Percentiles rank a stretch among this genome's conserved stretches.
Evolutionary conservation across 1,140 invertebrate genomes (phyloP).

Genomic region (Bombus consobrinus): DNA sequence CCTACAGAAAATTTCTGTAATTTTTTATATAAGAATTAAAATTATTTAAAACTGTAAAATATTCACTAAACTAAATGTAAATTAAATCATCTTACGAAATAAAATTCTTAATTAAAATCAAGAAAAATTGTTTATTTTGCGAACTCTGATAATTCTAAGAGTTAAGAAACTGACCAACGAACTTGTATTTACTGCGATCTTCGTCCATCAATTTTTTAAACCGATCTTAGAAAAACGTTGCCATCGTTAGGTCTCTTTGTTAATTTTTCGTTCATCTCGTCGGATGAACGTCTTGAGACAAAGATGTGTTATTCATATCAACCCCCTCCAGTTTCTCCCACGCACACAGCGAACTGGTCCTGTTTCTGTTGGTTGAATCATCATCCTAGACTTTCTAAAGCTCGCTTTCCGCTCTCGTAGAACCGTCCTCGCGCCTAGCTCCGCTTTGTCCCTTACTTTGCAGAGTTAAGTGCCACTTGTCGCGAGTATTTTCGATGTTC

Average conservation of each 20-base stretch:
- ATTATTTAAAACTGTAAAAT: no score
- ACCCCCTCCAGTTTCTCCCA: conserved; percentile 24
- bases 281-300: background rate
- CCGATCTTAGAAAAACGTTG: background rate
- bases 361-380: conserved; percentile 15
- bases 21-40: no score
- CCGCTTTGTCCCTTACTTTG: conserved; percentile 20
- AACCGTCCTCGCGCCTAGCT: background rate
- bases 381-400: background rate
- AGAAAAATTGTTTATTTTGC: no score
- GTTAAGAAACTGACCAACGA: background rate
- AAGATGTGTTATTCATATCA: conserved; percentile 44
- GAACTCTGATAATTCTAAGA: no score
- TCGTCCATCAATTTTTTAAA: background rate
- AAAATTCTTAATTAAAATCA: no score
- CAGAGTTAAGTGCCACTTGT: conserved; percentile 19
- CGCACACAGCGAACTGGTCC: conserved; percentile 6
- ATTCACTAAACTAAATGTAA: no score
- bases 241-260: background rate
- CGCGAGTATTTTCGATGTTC: conserved; percentile 57
- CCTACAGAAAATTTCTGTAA: no score
- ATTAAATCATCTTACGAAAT: no score
- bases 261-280: background rate
- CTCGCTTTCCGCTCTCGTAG: background rate
- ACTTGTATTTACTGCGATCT: conserved; percentile 2